Conservation (phyloP, 1,140 invertebrate species). For the Drosophila equinoxialis region DNA sequence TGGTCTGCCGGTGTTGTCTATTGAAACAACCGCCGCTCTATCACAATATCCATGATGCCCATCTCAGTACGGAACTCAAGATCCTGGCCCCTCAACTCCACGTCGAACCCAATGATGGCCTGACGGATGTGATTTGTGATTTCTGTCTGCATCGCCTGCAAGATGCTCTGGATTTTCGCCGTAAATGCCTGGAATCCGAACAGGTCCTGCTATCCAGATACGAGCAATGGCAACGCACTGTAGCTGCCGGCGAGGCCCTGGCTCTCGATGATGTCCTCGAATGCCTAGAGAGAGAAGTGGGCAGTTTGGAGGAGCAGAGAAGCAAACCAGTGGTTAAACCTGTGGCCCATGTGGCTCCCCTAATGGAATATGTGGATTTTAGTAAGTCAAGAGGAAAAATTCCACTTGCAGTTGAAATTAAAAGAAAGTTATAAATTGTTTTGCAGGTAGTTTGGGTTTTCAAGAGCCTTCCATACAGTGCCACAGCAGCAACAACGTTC, state of each 20-base stretch:
- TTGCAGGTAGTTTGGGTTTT: constrained; percentile 32
- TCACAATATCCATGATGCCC: constrained; percentile 56
- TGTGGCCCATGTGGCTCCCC: constrained; percentile 41
- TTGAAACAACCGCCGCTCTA: constrained; percentile 58
- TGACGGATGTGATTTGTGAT: constrained; percentile 72
- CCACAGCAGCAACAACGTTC: background rate
- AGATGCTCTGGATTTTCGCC: constrained; percentile 62
- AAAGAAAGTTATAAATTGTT: background rate
- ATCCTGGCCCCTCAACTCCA: constrained; percentile 49
- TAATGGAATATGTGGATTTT: constrained; percentile 59
- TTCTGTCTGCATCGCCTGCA: constrained; percentile 57
- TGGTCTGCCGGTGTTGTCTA: constrained; percentile 72
- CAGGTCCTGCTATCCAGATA: constrained; percentile 55
- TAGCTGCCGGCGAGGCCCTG: constrained; percentile 49
- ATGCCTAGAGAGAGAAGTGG: constrained; percentile 67
- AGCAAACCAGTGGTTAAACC: constrained; percentile 27
- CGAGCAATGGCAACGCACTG: constrained; percentile 59
- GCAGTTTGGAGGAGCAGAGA: constrained; percentile 43
- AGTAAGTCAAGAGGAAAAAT: constrained; percentile 34
- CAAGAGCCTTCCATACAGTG: constrained; percentile 24
- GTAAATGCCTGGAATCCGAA: constrained; percentile 61
- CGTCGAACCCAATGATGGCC: constrained; percentile 52
- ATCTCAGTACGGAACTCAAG: constrained; percentile 50
- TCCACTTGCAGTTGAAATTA: background rate
- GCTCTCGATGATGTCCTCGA: constrained; percentile 67